Evolutionary conservation across 2,113 vertebrate species (phyloP), one percentile per base, ranked within the genome.

Genomic region (Cephalopholis sonnerati): DNA sequence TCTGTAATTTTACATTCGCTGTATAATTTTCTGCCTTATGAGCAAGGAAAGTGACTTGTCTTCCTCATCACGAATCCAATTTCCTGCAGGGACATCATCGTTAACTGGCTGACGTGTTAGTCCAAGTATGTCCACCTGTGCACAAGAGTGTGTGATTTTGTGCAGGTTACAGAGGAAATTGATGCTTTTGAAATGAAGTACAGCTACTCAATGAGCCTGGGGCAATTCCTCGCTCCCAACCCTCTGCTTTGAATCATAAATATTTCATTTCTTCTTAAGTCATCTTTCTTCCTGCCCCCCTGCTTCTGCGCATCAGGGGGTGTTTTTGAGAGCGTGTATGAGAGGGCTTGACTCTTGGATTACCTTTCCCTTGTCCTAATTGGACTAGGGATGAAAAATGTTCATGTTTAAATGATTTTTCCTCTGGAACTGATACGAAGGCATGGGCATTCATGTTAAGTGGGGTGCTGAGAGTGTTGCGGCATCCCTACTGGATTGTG

Each of bases 201-300:
- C 61, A 20, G 58, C 36, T 22, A 20, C 32, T 74, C 25, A 22
- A 1, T 61, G 74, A 81, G 79, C 81, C 74, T 10, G 12, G 54
- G 63, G 77, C 54, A 20, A 48, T 70, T 79, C 71, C 24, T 64
- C 9, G 1, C 46, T 66, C 44, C 65, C 22, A 58, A 15, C 48
- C 27, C n/a, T 46, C 62, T 72, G 54, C 58, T 87, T 84, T 72
- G 67, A 58, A 71, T 84, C 54, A 83, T 85, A 61, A 65, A 71
- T 71, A 74, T 82, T 84, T 83, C 0, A 78, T 86, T 64, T 76
- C 44, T 79, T 72, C 72, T 55, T 20, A 55, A 67, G n/a, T 70
- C 39, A 73, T 25, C 72, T 65, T 58, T 71, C n/a, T 70, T 73
- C 50, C 48, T 24, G 5, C 20, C 39, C 64, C n/a, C 24, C 41